These are phyloP conservation scores for Trachymyrmex septentrionalis DNA, from an alignment of 1,140 invertebrate species.

Conservation along the genomic window DNA sequence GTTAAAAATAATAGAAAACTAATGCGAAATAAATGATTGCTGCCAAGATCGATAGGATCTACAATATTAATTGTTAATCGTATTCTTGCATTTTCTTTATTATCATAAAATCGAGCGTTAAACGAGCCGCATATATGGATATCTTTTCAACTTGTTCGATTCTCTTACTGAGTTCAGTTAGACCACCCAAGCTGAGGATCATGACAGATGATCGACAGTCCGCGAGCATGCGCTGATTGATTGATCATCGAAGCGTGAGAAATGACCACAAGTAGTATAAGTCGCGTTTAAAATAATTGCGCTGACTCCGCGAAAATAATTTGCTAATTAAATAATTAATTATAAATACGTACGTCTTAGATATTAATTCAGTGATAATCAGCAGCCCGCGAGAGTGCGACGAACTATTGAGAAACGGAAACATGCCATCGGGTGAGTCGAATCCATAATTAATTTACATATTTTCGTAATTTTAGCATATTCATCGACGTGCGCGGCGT, in stretches of 20 bases:
- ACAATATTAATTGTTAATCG: not conserved
- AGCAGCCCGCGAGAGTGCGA: not conserved
- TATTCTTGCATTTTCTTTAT: not conserved
- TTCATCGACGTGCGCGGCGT: not conserved
- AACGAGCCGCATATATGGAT: not conserved
- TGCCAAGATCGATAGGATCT: not conserved
- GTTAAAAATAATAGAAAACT: not conserved
- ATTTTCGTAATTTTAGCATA: not conserved
- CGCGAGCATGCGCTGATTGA: constrained; percentile 23
- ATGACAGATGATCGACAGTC: constrained; percentile 37
- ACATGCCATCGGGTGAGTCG: not conserved
- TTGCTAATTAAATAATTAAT: not conserved
- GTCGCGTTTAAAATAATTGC: not conserved
- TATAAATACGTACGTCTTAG: not conserved
- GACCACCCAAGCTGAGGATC: constrained; percentile 29
- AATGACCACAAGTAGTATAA: not conserved
- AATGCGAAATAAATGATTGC: not conserved
- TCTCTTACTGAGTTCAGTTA: constrained; percentile 18
- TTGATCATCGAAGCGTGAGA: constrained; percentile 12
- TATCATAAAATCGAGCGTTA: not conserved
- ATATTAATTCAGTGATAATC: constrained; percentile 19
- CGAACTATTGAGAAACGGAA: not conserved
- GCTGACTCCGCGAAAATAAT: not conserved
- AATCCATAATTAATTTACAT: not conserved
- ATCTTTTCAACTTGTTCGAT: constrained; percentile 9